phyloP scores from a whole-genome alignment of 2,888 invertebrate species.

The Anodontia alba region DNA sequence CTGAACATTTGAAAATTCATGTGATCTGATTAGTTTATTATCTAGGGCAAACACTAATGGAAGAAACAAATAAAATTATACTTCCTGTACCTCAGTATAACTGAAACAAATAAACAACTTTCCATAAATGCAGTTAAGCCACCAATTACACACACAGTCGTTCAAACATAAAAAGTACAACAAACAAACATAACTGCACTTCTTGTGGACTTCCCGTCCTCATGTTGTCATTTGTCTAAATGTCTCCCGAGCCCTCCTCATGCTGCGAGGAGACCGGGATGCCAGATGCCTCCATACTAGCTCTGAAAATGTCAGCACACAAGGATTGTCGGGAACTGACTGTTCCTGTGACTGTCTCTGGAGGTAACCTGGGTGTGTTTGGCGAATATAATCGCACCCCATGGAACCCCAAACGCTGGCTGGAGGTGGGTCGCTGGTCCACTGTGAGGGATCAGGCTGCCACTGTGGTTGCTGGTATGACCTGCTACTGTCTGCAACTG shows the following conservation, averaged over 20 bases:
- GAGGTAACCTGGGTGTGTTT: slow-evolving; percentile 22
- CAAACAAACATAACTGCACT: slow-evolving; percentile 24
- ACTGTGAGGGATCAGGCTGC: slow-evolving; percentile 22
- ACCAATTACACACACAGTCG: no score
- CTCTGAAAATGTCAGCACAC: slow-evolving; percentile 15
- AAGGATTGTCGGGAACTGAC: slow-evolving; percentile 16
- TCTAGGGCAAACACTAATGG: no score
- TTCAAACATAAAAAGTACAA: no score
- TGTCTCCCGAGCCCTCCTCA: slow-evolving; percentile 25
- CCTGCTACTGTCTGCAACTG: slow-evolving; percentile 17
- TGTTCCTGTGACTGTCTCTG: slow-evolving; percentile 8
- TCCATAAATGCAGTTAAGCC: no score
- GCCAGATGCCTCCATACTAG: no score
- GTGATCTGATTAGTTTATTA: no score
- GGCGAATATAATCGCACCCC: slow-evolving; percentile 25
- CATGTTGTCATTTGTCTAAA: slow-evolving; percentile 20
- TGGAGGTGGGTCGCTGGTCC: no score
- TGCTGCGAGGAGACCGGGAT: slow-evolving; percentile 24
- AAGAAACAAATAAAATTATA: slow-evolving; percentile 16
- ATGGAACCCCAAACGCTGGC: slow-evolving; percentile 26
- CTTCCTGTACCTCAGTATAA: slow-evolving; percentile 18
- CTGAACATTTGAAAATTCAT: no score
- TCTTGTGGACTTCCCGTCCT: slow-evolving; percentile 23
- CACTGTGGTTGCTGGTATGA: no score
- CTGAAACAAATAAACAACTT: no score